Base-by-base conservation (phyloP, 1,140 invertebrate genomes). In the Sycophaga agraensis region DNA sequence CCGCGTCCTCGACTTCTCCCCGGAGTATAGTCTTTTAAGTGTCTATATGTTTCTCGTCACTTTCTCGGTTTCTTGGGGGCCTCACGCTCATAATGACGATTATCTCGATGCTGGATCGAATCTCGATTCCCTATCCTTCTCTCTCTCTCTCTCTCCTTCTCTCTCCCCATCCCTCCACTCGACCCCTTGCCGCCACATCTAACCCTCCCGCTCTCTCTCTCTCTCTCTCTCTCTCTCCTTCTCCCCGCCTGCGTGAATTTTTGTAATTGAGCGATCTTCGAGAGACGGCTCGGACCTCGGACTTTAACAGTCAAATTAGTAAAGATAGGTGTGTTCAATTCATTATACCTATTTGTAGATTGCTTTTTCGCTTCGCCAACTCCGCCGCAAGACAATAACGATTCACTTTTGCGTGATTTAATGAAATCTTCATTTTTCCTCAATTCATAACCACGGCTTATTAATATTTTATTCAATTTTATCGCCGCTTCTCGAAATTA, bases 21-120 rank as follows among this genome's bases (percentile, higher is more conserved):
- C n/a, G n/a, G 26, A 40, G 45, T 28, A 37, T 50, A 50, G 35
- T 50, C 45, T 59, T 45, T 59, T 59, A 48, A 43, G 46, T 46
- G 49, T 60, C 58, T 39, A 46, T 60, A 53, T 60, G 49, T 60
- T 60, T 45, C 49, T 60, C 58, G 49, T 60, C 49, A 60, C 49
- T 54, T 49, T 53, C 57, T 37, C n/a, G 24, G 16, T 34, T 5
- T 35, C 31, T 24, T 22, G 14, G 11, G 28, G 4, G 12, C 16
- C n/a, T n/a, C n/a, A n/a, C 24, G 5, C 26, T 43, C 39, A 21
- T 46, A 60, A 45, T 60, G 49, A 60, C 40, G 40, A 53, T 50
- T 60, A 60, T 60, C 49, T 60, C 4, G 49, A 60, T 46, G 58
- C 39, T 42, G 42, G n/a, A 60, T 60, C 40, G 49, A 24, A 60